Base-by-base conservation (phyloP, 2,113 vertebrate species). In the Pteropus alecto region DNA sequence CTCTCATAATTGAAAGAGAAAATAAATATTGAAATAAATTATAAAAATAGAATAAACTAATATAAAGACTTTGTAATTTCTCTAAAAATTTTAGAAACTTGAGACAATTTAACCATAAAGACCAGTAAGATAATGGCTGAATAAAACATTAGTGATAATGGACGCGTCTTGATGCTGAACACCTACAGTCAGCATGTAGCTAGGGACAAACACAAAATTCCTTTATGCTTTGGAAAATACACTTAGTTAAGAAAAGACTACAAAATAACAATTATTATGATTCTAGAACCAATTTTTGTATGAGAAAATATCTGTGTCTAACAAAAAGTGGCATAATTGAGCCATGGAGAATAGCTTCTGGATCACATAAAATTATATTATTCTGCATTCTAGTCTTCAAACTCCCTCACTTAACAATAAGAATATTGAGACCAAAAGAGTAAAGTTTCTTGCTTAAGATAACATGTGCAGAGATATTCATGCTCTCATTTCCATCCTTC, bases 401-500 rank as follows among this genome's bases (percentile, higher is more conserved):
- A 54, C 21, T 33, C 3, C 16, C 38, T 73, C 30, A 33, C 6
- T 54, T 90, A 78, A 74, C 41, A 63, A 90, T 13, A 68, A 77
- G 26, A 2, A 93, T 54, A 7, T 7, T 79, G 26, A 94, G 51
- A 51, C 10, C 10, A 74, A 67, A 61, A 71, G 35, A 12, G 1
- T 26, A 41, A 83, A 60, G 22, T 68, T 60, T 89, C 46, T 92
- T 30, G 24, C 21, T 68, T 33, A 58, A 74, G 3, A n/a, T 33
- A 30, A 68, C n/a, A 46, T 0, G 0, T 19, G 1, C 12, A 71
- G n/a, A 81, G 2, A 1, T 26, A 5, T 70, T 67, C 10, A 15
- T 1, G 0, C 1, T 61, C 7, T 46, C 0, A 0, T 51, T 3
- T 74, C 51, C 24, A 26, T 4, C 33, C 6, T 56, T 30, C 2